Evolutionary conservation across 2,888 invertebrate genomes (phyloP), one percentile per base, ranked within the genome.

Genomic region (Cacoxenus indagator): DNA sequence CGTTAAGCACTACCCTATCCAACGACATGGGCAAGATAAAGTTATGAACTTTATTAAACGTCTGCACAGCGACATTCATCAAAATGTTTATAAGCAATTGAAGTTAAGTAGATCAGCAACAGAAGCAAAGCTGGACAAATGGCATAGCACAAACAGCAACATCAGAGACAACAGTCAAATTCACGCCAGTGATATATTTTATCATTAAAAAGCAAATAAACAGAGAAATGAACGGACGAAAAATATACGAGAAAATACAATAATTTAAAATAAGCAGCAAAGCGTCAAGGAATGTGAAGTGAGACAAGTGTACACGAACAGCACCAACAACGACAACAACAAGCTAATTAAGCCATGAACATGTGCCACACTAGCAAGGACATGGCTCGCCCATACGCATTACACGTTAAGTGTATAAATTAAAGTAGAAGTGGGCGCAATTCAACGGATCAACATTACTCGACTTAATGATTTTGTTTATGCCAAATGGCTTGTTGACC

Each of bases 11-110:
- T n/a, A n/a, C n/a, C n/a, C n/a, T n/a, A n/a, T n/a, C n/a, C 6
- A 51, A 51, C 9, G 51, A 27, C 4, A 27, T 9, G 55, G 8
- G 14, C 14, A n/a, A 26, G 55, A 1, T n/a, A n/a, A 55, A 26
- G 51, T 51, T 51, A 51, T 37, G 37, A 37, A 37, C 37, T 37
- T 37, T 37, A 19, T n/a, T 48, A 6, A 11, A 27, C 27, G 26
- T 27, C 55, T 55, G 55, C 14, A 27, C n/a, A n/a, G n/a, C 27
- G 26, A 55, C 27, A 27, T 55, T 55, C 24, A 27, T 27, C 27
- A 55, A 55, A 55, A 55, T 55, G 55, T 55, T 55, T 26, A 55
- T 55, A 55, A 55, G 26, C 55, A 55, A 55, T 27, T 27, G 26
- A 55, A 27, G 26, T 55, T 55, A 55, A 55, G 55, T 55, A 11